Evolutionary conservation across 2,888 invertebrate genomes (phyloP), one percentile per base, ranked within the genome.

Genomic region (Coenonympha glycerion): DNA sequence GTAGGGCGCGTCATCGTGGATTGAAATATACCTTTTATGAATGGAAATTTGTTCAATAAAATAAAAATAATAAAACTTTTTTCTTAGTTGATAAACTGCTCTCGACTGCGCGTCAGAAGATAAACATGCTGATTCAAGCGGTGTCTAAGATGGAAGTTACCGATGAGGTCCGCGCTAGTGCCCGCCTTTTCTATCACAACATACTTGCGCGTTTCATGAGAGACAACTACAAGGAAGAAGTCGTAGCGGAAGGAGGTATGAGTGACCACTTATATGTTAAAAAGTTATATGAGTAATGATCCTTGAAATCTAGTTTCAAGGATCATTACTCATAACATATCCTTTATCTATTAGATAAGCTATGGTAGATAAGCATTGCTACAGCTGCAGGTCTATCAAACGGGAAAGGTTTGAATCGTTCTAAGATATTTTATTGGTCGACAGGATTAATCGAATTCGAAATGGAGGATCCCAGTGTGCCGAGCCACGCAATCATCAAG

Each of bases 371-470:
- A n/a, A n/a, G n/a, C n/a, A n/a, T n/a, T n/a, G n/a, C n/a, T n/a
- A n/a, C n/a, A n/a, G n/a, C n/a, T n/a, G n/a, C n/a, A n/a, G n/a
- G n/a, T n/a, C n/a, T n/a, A n/a, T n/a, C n/a, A n/a, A n/a, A n/a
- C n/a, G n/a, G n/a, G n/a, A n/a, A n/a, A n/a, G n/a, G n/a, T n/a
- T n/a, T n/a, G n/a, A n/a, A n/a, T n/a, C n/a, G n/a, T n/a, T n/a
- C n/a, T n/a, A n/a, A n/a, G n/a, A n/a, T n/a, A n/a, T n/a, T n/a
- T 16, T 31, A 8, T 13, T 31, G 2, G 11, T 31, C 15, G 2
- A 24, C 74, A 77, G 89, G 88, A 30, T 59, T 87, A 47, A 86
- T 87, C 37, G 87, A 87, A 62, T 87, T 87, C 42, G 89, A 89
- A 64, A 76, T 83, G 65, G 81, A 89, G 13, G 90, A 90, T 58